Evolutionary conservation across 1,140 invertebrate genomes (phyloP).

Genomic region (Drosophila littoralis): DNA sequence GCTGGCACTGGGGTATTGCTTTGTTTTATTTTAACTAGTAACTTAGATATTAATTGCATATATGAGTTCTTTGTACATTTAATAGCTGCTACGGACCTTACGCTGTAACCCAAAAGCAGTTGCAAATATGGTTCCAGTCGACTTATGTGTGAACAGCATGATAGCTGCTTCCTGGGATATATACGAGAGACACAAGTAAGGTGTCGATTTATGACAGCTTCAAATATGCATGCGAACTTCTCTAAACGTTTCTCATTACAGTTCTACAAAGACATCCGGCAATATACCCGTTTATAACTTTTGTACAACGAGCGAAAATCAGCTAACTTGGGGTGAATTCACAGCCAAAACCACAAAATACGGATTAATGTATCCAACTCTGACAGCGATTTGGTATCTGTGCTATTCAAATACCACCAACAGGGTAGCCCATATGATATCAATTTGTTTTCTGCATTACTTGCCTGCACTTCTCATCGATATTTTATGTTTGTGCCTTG

Average conservation of each 20-base stretch:
- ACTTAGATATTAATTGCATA: neutral
- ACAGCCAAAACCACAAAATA: conserved; percentile 84
- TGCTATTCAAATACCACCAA: conserved; percentile 57
- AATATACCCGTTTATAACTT: conserved; percentile 88
- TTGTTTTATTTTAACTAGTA: neutral
- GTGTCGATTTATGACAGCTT: neutral
- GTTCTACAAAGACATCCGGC: neutral
- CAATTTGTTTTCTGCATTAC: conserved; percentile 86
- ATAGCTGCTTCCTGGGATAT: conserved; percentile 90
- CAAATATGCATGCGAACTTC: neutral
- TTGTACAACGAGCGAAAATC: conserved; percentile 87
- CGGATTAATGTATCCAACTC: conserved; percentile 85
- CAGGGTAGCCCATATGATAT: conserved; percentile 85
- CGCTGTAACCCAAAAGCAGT: conserved; percentile 87
- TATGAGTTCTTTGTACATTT: neutral
- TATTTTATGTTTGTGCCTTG: conserved; percentile 86
- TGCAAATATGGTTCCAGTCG: conserved; percentile 95
- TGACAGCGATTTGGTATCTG: conserved; percentile 86
- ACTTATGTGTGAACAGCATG: conserved; percentile 93
- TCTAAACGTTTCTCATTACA: neutral
- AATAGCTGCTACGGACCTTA: conserved; percentile 86
- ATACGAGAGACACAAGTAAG: conserved; percentile 85
- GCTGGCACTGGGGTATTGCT: conserved; percentile 88
- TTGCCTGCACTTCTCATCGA: conserved; percentile 90
- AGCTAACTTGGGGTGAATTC: conserved; percentile 88